Conservation (phyloP, 2,888 invertebrate genomes). For the Hyles lineata region DNA sequence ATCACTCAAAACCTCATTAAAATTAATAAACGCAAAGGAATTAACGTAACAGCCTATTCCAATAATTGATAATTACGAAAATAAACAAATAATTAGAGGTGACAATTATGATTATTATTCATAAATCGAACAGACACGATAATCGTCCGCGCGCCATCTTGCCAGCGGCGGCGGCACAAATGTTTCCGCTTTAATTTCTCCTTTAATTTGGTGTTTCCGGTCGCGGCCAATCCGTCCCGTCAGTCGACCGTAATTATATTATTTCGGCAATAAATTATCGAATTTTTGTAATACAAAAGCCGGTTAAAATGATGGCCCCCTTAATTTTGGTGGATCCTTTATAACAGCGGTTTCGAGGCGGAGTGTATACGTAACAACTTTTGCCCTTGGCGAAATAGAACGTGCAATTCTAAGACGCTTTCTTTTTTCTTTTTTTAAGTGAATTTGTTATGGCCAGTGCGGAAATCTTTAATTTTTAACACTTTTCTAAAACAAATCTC, state of each 20-base stretch:
- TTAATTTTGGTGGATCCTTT: constrained; percentile 70
- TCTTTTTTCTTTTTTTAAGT: not conserved
- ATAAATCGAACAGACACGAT: constrained; percentile 80
- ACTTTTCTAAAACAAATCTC: not conserved
- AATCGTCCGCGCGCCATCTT: constrained; percentile 80
- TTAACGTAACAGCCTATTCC: constrained; percentile 13
- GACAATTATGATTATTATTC: constrained; percentile 75
- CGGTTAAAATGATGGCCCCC: constrained; percentile 72
- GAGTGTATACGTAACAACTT: not conserved
- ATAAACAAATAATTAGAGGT: constrained; percentile 68
- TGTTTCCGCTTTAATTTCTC: constrained; percentile 86
- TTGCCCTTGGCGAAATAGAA: not conserved
- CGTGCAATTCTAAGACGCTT: not conserved
- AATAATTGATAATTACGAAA: constrained; percentile 42
- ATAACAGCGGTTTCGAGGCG: constrained; percentile 49
- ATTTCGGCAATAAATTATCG: constrained; percentile 85
- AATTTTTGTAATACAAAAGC: constrained; percentile 80
- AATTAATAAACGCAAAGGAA: constrained; percentile 6
- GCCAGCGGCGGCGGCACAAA: constrained; percentile 82
- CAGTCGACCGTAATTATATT: constrained; percentile 83
- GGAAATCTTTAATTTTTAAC: not conserved
- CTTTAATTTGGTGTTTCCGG: constrained; percentile 83
- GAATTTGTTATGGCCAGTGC: not conserved
- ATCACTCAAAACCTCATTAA: not conserved
- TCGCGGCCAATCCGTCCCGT: constrained; percentile 82